Evolutionary conservation across 2,797 vertebrate species (phyloP).

Genomic region (Sebastes minor): DNA sequence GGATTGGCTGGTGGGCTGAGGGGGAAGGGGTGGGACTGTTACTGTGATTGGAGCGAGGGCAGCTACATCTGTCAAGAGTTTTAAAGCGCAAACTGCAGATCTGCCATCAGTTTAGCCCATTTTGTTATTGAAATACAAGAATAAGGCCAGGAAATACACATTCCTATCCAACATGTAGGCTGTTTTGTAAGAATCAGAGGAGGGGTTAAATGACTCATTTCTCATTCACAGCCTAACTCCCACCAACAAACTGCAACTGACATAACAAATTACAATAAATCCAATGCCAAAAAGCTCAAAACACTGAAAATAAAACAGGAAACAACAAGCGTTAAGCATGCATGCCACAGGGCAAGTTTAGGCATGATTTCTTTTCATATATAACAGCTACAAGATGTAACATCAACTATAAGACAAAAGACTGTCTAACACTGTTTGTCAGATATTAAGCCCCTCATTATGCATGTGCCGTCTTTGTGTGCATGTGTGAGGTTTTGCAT

Average conservation of each 20-base stretch:
- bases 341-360: neutral
- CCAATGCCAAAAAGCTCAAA: neutral
- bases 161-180: neutral
- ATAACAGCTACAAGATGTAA: neutral
- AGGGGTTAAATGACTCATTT: neutral
- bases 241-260: neutral
- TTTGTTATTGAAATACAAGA: slow-evolving; percentile 1
- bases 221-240: neutral
- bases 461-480: neutral
- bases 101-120: neutral
- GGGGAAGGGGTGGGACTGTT: slow-evolving; percentile 58
- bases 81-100: slow-evolving; percentile 34
- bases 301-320: neutral
- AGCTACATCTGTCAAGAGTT: slow-evolving; percentile 50
- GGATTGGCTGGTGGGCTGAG: slow-evolving; percentile 81
- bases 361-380: neutral
- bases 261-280: neutral
- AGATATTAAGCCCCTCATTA: neutral
- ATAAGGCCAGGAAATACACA: neutral
- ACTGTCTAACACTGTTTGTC: neutral
- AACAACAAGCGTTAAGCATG: neutral
- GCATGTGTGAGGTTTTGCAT: neutral
- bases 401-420: neutral
- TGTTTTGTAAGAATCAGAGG: neutral
- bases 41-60: slow-evolving; percentile 58